These are phyloP conservation scores for Melanotaenia boesemani DNA, from an alignment of 2,797 vertebrate genomes.

Conservation along the genomic window DNA sequence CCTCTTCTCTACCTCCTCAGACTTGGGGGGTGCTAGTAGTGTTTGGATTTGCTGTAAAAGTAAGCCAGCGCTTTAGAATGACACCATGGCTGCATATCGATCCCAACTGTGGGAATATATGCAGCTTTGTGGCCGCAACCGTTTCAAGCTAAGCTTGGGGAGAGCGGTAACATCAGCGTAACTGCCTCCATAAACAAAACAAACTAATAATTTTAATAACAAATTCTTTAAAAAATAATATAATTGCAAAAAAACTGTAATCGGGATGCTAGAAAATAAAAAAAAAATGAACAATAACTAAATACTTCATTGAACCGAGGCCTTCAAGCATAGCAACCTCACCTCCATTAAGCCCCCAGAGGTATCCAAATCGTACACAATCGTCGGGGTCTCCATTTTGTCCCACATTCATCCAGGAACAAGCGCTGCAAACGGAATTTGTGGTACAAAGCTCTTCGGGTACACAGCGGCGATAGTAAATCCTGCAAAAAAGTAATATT, in stretches of 20 bases:
- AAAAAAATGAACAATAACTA: background rate
- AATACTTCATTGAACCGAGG: conserved; percentile 14
- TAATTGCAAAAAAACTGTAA: background rate
- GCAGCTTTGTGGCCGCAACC: conserved; percentile 6
- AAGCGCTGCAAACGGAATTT: conserved; percentile 40
- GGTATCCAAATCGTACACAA: conserved; percentile 99
- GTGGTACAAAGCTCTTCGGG: conserved; percentile 3
- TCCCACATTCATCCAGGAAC: conserved; percentile 93
- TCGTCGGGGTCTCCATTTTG: conserved; percentile 99
- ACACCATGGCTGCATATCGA: background rate
- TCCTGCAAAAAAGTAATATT: background rate
- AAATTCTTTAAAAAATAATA: conserved; percentile 1
- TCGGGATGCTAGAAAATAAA: fast-evolving
- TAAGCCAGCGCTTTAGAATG: conserved; percentile 4
- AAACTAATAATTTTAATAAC: background rate
- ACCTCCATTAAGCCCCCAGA: conserved; percentile 99
- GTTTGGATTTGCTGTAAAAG: conserved; percentile 95
- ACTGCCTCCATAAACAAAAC: conserved; percentile 50
- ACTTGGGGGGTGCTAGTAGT: conserved; percentile 95
- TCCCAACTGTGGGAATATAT: background rate
- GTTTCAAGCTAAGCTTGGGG: conserved; percentile 2
- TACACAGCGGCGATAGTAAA: conserved; percentile 7
- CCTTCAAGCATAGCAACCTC: conserved; percentile 58
- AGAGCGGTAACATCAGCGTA: conserved; percentile 19
- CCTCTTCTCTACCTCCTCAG: conserved; percentile 93